A percentile compares a stretch with the other conserved stretches of the same genome.
Evolutionary conservation across 2,888 invertebrate genomes (phyloP).

Genomic region (Incurvaria masculella): DNA sequence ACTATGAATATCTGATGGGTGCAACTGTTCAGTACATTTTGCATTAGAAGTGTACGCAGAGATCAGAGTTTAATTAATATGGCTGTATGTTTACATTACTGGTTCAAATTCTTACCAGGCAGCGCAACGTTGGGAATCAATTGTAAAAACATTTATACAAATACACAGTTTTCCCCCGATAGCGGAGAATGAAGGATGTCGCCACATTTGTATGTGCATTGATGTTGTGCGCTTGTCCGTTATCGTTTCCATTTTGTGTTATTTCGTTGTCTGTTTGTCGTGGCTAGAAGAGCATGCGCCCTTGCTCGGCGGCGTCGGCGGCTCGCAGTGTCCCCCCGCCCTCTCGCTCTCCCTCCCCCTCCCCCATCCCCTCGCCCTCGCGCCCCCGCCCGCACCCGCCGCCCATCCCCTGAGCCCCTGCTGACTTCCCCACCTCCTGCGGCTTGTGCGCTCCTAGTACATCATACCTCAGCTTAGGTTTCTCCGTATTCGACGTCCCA

Average conservation of each 20-base stretch:
- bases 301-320: conserved; percentile 27
- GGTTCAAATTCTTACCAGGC: no score
- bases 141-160: no score
- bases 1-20: no score
- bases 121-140: no score
- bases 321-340: conserved; percentile 8
- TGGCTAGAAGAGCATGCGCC: conserved; percentile 33
- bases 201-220: conserved; percentile 4
- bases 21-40: no score
- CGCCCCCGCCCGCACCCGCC: conserved; percentile 19
- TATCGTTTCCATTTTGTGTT: conserved; percentile 5
- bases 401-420: not conserved
- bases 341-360: conserved; percentile 1
- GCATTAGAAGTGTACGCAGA: no score
- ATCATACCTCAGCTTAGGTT: not conserved
- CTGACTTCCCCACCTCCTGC: no score
- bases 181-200: not conserved
- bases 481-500: no score
- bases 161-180: no score
- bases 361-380: not conserved
- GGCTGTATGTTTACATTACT: no score
- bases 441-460: no score
- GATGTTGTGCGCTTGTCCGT: conserved; percentile 22
- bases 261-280: conserved; percentile 6
- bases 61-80: no score